Base-by-base conservation (phyloP, 2,113 vertebrate genomes). In the Ciconia stormi region DNA sequence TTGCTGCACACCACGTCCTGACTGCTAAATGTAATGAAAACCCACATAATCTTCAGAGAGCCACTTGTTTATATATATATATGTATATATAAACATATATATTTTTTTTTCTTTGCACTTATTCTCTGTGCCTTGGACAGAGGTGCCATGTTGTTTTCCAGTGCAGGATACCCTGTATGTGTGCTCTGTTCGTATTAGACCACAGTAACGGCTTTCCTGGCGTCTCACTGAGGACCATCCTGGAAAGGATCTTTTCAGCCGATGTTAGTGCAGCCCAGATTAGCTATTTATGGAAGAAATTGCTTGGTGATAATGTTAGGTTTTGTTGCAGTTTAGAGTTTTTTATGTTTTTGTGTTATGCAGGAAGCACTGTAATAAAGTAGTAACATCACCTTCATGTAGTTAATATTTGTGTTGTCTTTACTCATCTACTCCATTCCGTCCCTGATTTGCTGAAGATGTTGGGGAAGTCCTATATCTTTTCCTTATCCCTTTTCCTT, bases 141-240 rank as follows among this genome's bases (percentile, higher is more conserved):
- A 19, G 27, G 36, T 70, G 38, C 8, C 7, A 0, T 14, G 2
- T 5, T 9, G 25, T 49, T 80, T 55, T n/a, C 81, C 58, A 30
- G 2, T 7, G 40, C 46, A 46, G 25, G 26, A 49, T 3, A 9
- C 6, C 0, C 0, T 10, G 5, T 53, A 7, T 16, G 49, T 32
- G 44, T 34, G 25, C 50, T 49, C 38, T 46, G 25, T 13, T 61
- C 6, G 32, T 49, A 27, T 22, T 27, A 16, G 27, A 13, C 22
- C 20, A 15, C 17, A 47, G 13, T 4, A n/a, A 30, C 14, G 47
- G 10, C 9, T 82, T 85, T 67, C 4, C 26, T 69, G 56, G 36
- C 29, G 10, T 25, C 36, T 49, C 7, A 2, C 4, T 27, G 46
- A 66, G 23, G 14, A 52, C 11, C 38, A 30, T 7, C 15, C 26